phyloP scores from a whole-genome alignment of 2,888 invertebrate genomes.

The Ceraclea dissimilis region DNA sequence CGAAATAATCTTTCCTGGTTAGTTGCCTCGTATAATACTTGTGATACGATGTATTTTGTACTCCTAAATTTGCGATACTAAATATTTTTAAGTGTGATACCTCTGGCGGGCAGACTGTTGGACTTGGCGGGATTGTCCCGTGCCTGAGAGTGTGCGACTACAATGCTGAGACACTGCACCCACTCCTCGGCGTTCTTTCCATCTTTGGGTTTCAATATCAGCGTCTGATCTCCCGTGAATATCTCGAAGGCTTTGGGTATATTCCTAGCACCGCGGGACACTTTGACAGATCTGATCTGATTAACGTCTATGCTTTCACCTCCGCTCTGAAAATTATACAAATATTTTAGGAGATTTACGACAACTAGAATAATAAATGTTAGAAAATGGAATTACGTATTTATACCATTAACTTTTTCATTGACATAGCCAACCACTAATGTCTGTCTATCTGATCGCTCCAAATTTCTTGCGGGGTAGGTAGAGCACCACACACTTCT shows the following conservation, averaged over 20 bases:
- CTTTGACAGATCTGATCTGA: slow-evolving; percentile 91
- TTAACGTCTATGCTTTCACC: slow-evolving; percentile 84
- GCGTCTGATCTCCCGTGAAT: slow-evolving; percentile 86
- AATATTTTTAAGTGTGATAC: slow-evolving; percentile 42
- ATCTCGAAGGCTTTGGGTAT: slow-evolving; percentile 96
- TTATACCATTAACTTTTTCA: no score
- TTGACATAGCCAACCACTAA: no score
- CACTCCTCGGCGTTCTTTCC: slow-evolving; percentile 93
- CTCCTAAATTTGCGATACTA: slow-evolving; percentile 6
- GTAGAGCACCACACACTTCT: no score
- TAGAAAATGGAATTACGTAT: no score
- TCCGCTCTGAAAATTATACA: slow-evolving; percentile 56
- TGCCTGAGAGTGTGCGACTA: slow-evolving; percentile 80
- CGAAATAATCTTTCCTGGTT: no score
- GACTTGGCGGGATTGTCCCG: slow-evolving; percentile 48
- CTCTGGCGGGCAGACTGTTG: slow-evolving; percentile 45
- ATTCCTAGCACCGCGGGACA: slow-evolving; percentile 81
- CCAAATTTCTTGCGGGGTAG: no score
- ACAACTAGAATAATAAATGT: no score
- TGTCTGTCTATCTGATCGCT: no score
- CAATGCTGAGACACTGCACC: slow-evolving; percentile 91
- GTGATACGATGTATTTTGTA: no score
- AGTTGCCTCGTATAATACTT: no score
- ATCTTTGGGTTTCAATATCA: slow-evolving; percentile 90
- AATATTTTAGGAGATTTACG: no score